Evolutionary conservation across 2,797 vertebrate genomes (phyloP), one percentile per base, ranked within the genome.

Genomic region (Pampus argenteus): DNA sequence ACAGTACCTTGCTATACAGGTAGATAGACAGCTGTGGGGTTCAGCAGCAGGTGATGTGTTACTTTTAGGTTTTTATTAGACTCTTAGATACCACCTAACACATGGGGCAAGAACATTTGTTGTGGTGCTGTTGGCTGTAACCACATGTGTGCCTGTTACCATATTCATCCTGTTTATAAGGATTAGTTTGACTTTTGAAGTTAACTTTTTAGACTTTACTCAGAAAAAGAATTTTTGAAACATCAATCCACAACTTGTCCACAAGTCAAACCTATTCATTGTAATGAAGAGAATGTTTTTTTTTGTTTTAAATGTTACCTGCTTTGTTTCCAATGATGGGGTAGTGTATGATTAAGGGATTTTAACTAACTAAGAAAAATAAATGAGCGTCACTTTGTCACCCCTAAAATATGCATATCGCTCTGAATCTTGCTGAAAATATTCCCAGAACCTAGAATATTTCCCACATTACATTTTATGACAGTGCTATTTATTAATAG

Each of bases 1-100:
- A 66, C 61, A 74, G 25, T 55, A 77, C 66, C 61, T 75, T 76
- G 26, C 26, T 56, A 9, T 20, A 70, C 75, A 89, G 79, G 83
- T 66, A 67, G 28, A 29, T n/a, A 57, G 75, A 80, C 73, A 63
- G 57, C 31, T 78, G 64, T 66, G 18, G 34, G 44, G 18, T 56
- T 69, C 25, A 54, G n/a, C n/a, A 29, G 45, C 67, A 86, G 65
- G 75, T 61, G 60, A 72, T 73, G 50, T 79, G 66, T 75, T 74
- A 67, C 36, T 58, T 57, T 28, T 36, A 9, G 40, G 44, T 42
- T 84, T 82, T 61, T 71, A 79, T 79, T 76, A 48, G 58, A 51
- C 11, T 44, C 9, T 36, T 28, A 47, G 25, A 67, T 57, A 38
- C 17, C 11, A 60, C 29, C 31, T 36, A 38, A 60, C 59, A 56